Evolutionary conservation across 1,140 invertebrate species (phyloP).

Genomic region (Procambarus virginalis): DNA sequence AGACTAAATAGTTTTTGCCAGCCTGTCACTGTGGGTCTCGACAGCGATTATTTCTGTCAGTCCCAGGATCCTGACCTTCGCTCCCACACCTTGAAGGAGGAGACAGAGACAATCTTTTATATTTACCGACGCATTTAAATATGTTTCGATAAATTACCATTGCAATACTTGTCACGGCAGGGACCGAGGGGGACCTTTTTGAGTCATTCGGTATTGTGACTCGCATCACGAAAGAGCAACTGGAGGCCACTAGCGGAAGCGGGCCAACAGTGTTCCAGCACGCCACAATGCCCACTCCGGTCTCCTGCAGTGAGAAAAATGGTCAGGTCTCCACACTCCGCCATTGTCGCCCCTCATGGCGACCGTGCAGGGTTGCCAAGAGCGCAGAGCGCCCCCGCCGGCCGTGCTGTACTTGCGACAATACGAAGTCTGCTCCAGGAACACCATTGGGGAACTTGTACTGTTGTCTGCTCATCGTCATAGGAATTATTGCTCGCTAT

Average conservation of each 20-base stretch:
- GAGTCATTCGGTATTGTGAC: conserved; percentile 9
- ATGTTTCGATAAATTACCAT: conserved; percentile 19
- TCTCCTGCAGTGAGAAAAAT: conserved; percentile 59
- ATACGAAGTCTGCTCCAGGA: conserved; percentile 3
- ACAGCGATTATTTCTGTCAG: conserved; percentile 13
- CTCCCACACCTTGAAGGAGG: neutral
- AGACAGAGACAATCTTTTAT: neutral
- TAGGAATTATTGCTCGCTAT: conserved; percentile 6
- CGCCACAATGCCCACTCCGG: conserved; percentile 40
- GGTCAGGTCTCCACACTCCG: conserved; percentile 35
- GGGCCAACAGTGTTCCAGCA: neutral
- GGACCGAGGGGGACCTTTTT: neutral
- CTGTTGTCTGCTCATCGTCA: conserved; percentile 26
- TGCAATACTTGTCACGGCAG: neutral
- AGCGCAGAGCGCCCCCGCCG: neutral
- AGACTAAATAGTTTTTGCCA: conserved; percentile 39
- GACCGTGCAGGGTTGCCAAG: conserved; percentile 15
- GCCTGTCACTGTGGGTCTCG: neutral
- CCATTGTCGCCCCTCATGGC: conserved; percentile 51
- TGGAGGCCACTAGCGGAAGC: neutral
- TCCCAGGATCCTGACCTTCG: conserved; percentile 1
- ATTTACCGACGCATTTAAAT: neutral
- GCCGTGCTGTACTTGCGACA: conserved; percentile 9
- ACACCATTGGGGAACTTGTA: neutral
- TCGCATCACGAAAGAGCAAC: conserved; percentile 18